Evolutionary conservation across 2,113 vertebrate genomes (phyloP).

Genomic region (Neogale vison): DNA sequence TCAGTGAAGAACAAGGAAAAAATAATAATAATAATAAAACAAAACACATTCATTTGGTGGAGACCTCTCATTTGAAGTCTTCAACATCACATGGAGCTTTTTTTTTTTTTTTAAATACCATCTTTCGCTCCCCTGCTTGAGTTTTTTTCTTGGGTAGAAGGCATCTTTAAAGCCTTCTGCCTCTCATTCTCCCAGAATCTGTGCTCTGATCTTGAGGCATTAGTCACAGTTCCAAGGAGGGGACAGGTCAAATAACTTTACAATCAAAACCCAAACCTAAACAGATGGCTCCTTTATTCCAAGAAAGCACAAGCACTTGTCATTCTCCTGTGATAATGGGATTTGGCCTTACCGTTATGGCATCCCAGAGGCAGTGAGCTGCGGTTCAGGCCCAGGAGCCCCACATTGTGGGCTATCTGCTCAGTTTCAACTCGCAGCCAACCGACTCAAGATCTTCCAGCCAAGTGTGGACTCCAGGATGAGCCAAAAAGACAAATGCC

Average conservation of each 20-base stretch:
- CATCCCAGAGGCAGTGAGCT: not conserved
- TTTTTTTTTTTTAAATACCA: not conserved
- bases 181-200: not conserved
- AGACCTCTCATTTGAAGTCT: not conserved
- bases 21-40: not conserved
- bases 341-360: not conserved
- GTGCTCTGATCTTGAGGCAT: not conserved
- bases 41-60: not conserved
- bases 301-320: not conserved
- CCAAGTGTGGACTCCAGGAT: not conserved
- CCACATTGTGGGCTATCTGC: not conserved
- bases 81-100: not conserved
- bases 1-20: not conserved
- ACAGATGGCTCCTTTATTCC: conserved; percentile 2
- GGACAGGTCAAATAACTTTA: conserved; percentile 33
- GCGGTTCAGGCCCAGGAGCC: not conserved
- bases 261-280: conserved; percentile 28
- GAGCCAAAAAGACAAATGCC: not conserved
- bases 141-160: not conserved
- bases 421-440: not conserved
- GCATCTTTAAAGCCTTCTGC: not conserved
- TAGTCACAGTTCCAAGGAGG: not conserved
- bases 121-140: not conserved
- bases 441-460: not conserved
- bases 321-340: not conserved